Evolutionary conservation across 30 jellyfish, hydroid and myxozoan genomes (phyloP).

Genomic region (Haliclystus octoradiatus): DNA sequence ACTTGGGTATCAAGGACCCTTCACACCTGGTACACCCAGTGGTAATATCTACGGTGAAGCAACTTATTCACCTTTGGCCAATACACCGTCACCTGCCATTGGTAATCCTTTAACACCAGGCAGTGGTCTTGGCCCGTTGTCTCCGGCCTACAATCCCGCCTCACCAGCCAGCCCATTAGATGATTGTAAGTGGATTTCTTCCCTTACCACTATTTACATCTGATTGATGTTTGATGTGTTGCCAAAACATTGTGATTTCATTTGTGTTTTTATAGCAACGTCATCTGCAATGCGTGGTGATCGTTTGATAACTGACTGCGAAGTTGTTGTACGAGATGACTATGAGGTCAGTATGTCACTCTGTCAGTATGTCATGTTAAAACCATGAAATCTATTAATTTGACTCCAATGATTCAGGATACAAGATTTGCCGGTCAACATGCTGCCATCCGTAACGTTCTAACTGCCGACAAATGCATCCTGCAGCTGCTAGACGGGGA

Average conservation of each 20-base stretch:
- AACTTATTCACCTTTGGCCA: conserved; percentile 81
- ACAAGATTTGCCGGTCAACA: neutral
- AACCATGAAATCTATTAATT: neutral
- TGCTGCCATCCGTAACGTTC: neutral
- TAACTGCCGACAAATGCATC: neutral
- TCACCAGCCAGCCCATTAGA: conserved; percentile 89
- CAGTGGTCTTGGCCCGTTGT: conserved; percentile 87
- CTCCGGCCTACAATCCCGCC: conserved; percentile 72
- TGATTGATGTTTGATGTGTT: too few species aligned
- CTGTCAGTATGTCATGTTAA: neutral
- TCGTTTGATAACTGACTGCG: conserved; percentile 58
- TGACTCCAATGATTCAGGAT: neutral
- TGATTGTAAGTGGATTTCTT: conserved; percentile 40
- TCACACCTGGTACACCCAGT: conserved; percentile 98
- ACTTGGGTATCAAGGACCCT: conserved; percentile 71
- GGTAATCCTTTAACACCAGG: conserved; percentile 99
- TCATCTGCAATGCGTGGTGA: neutral
- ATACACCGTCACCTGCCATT: conserved; percentile 89
- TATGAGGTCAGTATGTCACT: conserved; percentile 49
- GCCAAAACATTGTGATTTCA: too few species aligned
- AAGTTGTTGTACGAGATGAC: conserved; percentile 59
- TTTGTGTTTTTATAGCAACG: too few species aligned
- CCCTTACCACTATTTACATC: too few species aligned
- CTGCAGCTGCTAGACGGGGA: neutral
- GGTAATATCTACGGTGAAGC: conserved; percentile 75